phyloP scores from a whole-genome alignment of 2,797 vertebrate species.

The Menidia menidia region DNA sequence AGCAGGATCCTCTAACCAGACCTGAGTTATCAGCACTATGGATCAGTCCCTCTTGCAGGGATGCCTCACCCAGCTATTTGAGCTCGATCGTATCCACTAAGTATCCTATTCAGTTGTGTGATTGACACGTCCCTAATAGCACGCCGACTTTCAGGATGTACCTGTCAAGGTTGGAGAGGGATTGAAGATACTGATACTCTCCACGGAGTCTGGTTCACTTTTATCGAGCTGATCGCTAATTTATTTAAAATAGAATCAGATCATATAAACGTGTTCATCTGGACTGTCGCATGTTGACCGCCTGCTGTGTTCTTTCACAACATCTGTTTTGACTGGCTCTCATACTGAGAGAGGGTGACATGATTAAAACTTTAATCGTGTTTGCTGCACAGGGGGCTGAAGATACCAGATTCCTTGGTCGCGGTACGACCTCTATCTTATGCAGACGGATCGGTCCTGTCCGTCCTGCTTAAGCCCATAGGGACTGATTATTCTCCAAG shows the following conservation, averaged over 20 bases:
- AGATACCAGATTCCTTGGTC: not conserved
- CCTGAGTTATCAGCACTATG: too few species aligned
- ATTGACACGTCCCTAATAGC: too few species aligned
- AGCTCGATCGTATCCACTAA: too few species aligned
- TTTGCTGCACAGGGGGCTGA: not conserved
- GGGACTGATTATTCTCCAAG: not conserved
- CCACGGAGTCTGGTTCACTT: constrained; percentile 1
- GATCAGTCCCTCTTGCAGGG: too few species aligned
- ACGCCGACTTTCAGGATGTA: too few species aligned
- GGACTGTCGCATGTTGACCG: not conserved
- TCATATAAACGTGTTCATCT: constrained; percentile 6
- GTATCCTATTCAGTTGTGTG: too few species aligned
- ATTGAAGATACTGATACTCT: not conserved
- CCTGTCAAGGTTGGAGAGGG: not conserved
- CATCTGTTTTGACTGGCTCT: not conserved
- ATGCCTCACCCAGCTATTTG: too few species aligned
- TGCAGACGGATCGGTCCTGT: not conserved
- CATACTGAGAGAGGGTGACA: not conserved
- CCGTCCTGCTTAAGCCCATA: not conserved
- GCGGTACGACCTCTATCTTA: constrained; percentile 13
- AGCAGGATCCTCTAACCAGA: too few species aligned
- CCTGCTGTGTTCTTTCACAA: constrained; percentile 3
- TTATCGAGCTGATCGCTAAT: constrained; percentile 10
- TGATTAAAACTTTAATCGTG: not conserved
- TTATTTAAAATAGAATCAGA: constrained; percentile 7